Evolutionary conservation across 2,888 invertebrate species (phyloP), one percentile per base, ranked within the genome.

Genomic region (Plebejus anna): DNA sequence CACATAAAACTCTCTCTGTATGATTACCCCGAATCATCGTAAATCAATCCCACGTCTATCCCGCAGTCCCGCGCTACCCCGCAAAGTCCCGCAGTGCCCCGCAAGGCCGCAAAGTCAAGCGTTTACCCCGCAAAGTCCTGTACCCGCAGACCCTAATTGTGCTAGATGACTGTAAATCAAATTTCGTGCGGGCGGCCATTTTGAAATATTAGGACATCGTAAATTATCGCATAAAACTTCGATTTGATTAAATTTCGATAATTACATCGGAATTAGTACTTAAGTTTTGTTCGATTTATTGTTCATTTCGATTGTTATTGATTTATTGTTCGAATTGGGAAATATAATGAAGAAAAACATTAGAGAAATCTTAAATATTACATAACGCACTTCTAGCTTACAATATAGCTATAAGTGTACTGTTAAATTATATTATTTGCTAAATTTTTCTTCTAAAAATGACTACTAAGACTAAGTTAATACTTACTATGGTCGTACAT

Each of bases 1-100:
- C 90, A 91, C 91, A 89, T 84, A 86, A 87, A 88, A 89, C 84
- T 83, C 84, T 76, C 75, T 75, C 77, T 78, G 83, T 86, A 88
- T 87, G 90, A 91, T 92, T 89, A 89, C 89, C 85, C 81, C 84
- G 88, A 91, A 93, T 92, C 89, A 91, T 85, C 89, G 88, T 94
- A 94, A 93, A 93, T 94, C 94, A 92, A 83, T 36, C 86, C 84
- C 87, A 91, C 85, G 59, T 59, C 85, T 85, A 84, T 85, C 84
- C 87, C 91, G 92, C 91, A 91, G 91, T 22, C 28, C 28, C 11
- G 11, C 61, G 9, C 28, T 61, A 61, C 61, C 61, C 61, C 61
- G 61, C 61, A 28, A 9, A 11, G 77, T 84, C 91, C 90, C 89
- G 87, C 90, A 89, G 85, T 85, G 83, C 85, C 84, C 87, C 91